These are phyloP conservation scores for Labroides dimidiatus DNA, from an alignment of 2,797 vertebrate species.

Conservation along the genomic window DNA sequence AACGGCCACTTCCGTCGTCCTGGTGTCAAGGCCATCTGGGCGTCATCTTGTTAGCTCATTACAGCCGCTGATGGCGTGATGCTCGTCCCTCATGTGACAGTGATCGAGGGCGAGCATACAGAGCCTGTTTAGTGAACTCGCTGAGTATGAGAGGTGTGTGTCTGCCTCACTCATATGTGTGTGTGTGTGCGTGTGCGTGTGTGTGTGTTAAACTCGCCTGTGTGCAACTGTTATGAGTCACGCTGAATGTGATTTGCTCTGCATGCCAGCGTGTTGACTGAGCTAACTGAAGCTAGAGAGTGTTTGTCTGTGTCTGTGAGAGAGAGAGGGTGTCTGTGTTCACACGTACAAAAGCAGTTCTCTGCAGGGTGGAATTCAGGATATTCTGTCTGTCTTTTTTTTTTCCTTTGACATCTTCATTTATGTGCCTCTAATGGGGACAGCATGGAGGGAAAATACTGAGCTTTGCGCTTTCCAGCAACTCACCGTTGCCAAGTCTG, in stretches of 20 bases:
- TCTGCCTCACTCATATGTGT: conserved; percentile 24
- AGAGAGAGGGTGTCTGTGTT: conserved; percentile 70
- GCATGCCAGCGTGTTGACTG: conserved; percentile 81
- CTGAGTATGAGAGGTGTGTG: conserved; percentile 55
- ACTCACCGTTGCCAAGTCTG: conserved; percentile 54
- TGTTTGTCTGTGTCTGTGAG: conserved; percentile 55
- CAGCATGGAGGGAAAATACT: conserved; percentile 58
- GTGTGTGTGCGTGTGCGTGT: conserved; percentile 17
- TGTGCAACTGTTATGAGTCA: conserved; percentile 80
- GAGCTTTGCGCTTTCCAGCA: conserved; percentile 63
- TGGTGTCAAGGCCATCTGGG: conserved; percentile 77
- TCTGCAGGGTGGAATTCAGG: conserved; percentile 73
- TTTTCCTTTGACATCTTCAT: conserved; percentile 74
- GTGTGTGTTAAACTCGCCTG: conserved; percentile 32
- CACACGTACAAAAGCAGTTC: conserved; percentile 77
- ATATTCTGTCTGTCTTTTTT: conserved; percentile 65
- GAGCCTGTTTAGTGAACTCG: conserved; percentile 60
- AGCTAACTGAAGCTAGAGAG: conserved; percentile 68
- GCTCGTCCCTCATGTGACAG: conserved; percentile 75
- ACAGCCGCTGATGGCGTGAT: conserved; percentile 57
- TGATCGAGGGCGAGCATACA: conserved; percentile 71
- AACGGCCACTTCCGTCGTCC: conserved; percentile 73
- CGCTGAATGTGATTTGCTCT: conserved; percentile 77
- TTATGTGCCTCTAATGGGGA: conserved; percentile 66
- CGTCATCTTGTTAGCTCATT: conserved; percentile 79